Evolutionary conservation across 2,113 vertebrate genomes (phyloP).

Genomic region (Podocnemis expansa): DNA sequence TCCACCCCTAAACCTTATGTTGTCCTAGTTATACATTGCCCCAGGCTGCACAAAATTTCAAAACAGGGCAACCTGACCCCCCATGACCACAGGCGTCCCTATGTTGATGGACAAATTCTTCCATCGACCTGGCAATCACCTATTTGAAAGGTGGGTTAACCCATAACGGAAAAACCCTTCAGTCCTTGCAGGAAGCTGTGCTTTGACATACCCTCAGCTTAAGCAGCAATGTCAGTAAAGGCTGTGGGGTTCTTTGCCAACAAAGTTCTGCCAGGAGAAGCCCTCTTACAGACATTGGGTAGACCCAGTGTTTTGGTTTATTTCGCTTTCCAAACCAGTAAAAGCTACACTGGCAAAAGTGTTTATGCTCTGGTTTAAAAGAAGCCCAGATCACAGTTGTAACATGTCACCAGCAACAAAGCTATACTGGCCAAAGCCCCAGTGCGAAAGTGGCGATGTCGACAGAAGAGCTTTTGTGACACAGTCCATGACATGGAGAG

Average conservation of each 20-base stretch:
- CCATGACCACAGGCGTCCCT: neutral
- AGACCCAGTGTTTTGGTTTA: too few species aligned
- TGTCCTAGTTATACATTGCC: neutral
- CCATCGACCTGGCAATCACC: neutral
- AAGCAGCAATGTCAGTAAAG: neutral
- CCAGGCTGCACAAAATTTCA: neutral
- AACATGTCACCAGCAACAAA: neutral
- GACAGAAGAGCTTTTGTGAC: neutral
- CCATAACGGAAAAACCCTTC: neutral
- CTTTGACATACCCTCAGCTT: neutral
- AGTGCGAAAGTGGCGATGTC: neutral
- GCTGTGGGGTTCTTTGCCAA: neutral
- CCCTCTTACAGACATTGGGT: neutral
- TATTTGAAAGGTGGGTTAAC: neutral
- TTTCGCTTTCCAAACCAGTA: neutral
- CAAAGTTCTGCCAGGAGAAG: neutral
- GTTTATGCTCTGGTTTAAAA: too few species aligned
- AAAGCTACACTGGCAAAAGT: neutral
- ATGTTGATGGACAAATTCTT: neutral
- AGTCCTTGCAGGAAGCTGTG: neutral
- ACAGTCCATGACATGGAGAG: neutral
- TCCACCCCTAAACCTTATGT: neutral
- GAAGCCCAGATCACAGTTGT: too few species aligned
- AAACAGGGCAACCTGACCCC: neutral
- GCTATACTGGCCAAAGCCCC: neutral